Evolutionary conservation across 2,888 invertebrate genomes (phyloP), one percentile per base, ranked within the genome.

Genomic region (Pegoplata infirma): DNA sequence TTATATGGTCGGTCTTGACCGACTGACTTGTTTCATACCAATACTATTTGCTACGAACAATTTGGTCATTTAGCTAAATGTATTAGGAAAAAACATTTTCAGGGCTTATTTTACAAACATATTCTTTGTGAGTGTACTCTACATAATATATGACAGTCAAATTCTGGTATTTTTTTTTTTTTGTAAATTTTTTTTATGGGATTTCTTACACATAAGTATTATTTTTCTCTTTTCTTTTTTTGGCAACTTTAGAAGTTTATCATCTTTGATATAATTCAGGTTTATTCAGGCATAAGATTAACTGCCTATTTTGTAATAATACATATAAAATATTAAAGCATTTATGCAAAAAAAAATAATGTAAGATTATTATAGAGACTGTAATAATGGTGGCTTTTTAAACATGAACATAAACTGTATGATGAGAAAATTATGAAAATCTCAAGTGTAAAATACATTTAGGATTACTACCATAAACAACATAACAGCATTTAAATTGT

Each of bases 221-320:
- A n/a, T n/a, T n/a, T 1, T 32, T 32, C 32, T 32, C 12, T 32
- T 32, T 32, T 7, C 8, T 10, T 10, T 32, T 32, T 32, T 32
- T 5, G 1, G 10, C 8, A 6, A 32, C 1, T 10, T 3, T 10
- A 10, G 10, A 32, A 32, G 32, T 32, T 32, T 32, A 32, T 32
- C 32, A 10, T 32, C 32, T 32, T 32, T 44, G 59, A 2, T 47
- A 7, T 47, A 46, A 28, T 47, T 25, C 12, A 19, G 6, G 61
- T 61, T 47, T 47, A 46, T 61, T 61, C 46, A 61, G 25, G 61
- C 61, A 47, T 61, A 25, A 47, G 14, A 46, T 59, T 44, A 44
- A 58, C 40, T 59, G 58, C 44, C 44, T 59, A 59, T 46, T 61
- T 51, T 51, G 7, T 49, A 17, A 47, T 61, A 21, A 16, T n/a